Base-by-base conservation (phyloP, 2,113 vertebrate species). In the Orcinus orca region DNA sequence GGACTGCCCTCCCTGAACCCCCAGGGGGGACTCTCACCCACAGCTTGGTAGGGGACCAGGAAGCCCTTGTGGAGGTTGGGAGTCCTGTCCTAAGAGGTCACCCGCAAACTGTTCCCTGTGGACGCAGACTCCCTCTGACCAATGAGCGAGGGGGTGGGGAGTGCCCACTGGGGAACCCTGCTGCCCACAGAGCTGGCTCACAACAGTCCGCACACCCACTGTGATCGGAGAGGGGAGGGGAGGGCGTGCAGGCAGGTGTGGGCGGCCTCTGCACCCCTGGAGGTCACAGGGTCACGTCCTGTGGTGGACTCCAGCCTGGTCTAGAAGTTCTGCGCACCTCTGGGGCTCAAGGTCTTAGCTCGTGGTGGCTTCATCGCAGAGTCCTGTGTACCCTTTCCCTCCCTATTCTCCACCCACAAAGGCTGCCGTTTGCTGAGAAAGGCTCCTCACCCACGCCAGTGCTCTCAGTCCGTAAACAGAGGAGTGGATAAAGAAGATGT, bases 101-200 rank as follows among this genome's bases (percentile, higher is more conserved):
- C 93, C 62, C 94, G 98, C 96, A 99, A 98, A 50, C 58, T 98
- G 97, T 98, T 99, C 88, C 98, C 98, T 47, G 97, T 98, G 86
- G 99, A 99, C 9, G 99, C 12, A 93, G 99, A 98, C 41, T 98
- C 97, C 76, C 98, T 98, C 55, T 96, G 96, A 77, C 99, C 98
- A 0, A 99, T 99, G 26, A 31, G 62, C 11, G 60, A 12, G 10
- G 62, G 62, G 26, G 26, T 29, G 62, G 67, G 99, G 98, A 94
- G 98, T 95, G 70, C 98, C 98, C 79, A 96, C 98, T 36, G 94
- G 80, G 50, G 98, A 99, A 76, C 98, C 98, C 81, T 98, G 97
- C 33, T 94, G 97, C 55, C 99, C 99, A 96, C 99, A 99, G 94
- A 99, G 99, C 95, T 95, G 98, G n/a, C 98, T 99, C 96, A 99